These are phyloP conservation scores for Tokudaia muenninki DNA, from an alignment of 2,797 vertebrate genomes.

Conservation along the genomic window DNA sequence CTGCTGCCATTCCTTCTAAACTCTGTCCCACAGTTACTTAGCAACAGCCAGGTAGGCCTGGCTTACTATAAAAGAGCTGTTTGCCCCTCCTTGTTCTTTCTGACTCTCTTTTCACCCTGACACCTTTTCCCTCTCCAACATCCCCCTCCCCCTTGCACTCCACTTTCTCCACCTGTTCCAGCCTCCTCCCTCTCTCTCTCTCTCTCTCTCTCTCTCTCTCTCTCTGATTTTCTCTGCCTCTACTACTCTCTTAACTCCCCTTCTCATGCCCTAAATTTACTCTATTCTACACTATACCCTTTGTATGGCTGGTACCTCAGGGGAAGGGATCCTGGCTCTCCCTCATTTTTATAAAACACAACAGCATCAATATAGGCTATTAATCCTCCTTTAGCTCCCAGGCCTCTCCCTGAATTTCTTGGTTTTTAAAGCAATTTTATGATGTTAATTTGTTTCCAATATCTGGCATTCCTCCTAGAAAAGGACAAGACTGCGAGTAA, in stretches of 20 bases:
- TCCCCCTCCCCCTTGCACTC: too few species aligned
- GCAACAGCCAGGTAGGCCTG: not conserved
- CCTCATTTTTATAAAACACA: not conserved
- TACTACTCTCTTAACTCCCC: not conserved
- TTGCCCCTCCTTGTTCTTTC: not conserved
- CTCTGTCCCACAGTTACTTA: not conserved
- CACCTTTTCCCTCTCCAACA: too few species aligned
- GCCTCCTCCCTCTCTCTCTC: too few species aligned
- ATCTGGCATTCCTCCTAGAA: not conserved
- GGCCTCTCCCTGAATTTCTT: conserved; percentile 20
- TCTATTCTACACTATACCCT: not conserved
- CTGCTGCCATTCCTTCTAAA: not conserved
- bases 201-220: too few species aligned
- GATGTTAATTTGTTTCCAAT: conserved; percentile 25
- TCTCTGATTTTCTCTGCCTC: too few species aligned
- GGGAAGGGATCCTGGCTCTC: not conserved
- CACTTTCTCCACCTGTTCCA: not conserved
- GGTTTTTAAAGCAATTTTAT: not conserved
- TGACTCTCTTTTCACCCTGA: not conserved
- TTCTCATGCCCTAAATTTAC: not conserved
- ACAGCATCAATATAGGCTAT: not conserved
- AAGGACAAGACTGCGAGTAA: not conserved
- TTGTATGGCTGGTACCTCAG: not conserved
- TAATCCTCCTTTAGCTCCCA: not conserved
- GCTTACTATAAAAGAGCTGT: not conserved